Base-by-base conservation (phyloP, 2,797 vertebrate species). In the Acestrorhynchus altus region DNA sequence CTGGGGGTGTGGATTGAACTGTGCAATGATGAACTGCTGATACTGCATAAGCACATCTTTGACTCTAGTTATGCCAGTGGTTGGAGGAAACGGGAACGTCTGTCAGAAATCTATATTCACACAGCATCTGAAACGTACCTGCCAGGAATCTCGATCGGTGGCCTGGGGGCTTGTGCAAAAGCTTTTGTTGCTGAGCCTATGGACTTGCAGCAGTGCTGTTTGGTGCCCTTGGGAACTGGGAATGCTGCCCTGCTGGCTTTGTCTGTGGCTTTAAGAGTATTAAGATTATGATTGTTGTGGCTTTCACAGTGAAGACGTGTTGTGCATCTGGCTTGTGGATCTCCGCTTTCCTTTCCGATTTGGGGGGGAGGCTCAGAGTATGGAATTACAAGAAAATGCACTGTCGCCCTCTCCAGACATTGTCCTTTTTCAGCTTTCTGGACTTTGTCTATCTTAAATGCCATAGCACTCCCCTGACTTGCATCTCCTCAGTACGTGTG, bases 201-300 rank as follows among this genome's bases (percentile, higher is more conserved):
- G 54, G 66, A 68, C 61, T 75, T 74, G 73, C 66, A 74, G 56
- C 66, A 8, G 67, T 76, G 72, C 31, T 73, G 74, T 81, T 63
- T 77, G 69, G 47, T 24, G 51, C 78, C 57, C 71, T 46, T 2
- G 72, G 78, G 77, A 80, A 64, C 57, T 47, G 39, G 61, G 47
- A 67, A 31, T 65, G 1, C 46, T 39, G 56, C 0, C 5, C 24
- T 39, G 42, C 74, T 72, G 77, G 74, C 78, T 78, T 80, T 83
- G 77, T 78, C 68, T 78, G 80, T 74, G 61, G 65, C 35, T 66
- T 44, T 78, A 77, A 74, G 61, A 81, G 76, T 56, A 64, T 74
- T 83, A 77, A 63, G 78, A 24, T 63, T 49, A 67, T 73, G 75
- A 77, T 56, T 78, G 76, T 35, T 65, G 49, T n/a, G 26, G 56